Base-by-base conservation (phyloP, 2,113 vertebrate species). In the Arizona elegans region DNA sequence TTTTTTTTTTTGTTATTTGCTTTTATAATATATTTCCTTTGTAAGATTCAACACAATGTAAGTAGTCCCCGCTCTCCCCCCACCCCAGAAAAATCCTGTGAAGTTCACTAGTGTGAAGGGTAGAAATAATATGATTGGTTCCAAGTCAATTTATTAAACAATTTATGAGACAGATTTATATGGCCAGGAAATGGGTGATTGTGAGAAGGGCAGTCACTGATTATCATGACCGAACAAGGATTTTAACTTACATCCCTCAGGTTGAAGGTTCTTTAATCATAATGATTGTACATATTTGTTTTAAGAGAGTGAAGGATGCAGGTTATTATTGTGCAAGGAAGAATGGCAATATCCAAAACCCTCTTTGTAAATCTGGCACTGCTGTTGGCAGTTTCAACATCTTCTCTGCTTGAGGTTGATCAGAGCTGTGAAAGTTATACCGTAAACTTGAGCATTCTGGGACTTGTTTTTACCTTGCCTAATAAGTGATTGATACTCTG, bases 51-150 rank as follows among this genome's bases (percentile, higher is more conserved):
- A 10, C 24, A 58, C 43, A 62, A 8, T 24, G 21, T 62, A 23
- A 23, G 21, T 58, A 21, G 52, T 2, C 56, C 1, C 5, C 17
- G 8, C 47, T 8, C 19, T 0, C 12, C 29, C 2, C 6, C 2
- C 15, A 4, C 8, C 2, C 19, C 8, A 47, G 43, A 90, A 47
- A 13, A 88, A 62, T 24, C 56, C 19, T 58, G 88, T 47, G 54
- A 90, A 15, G 24, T 50, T 62, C 2, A 26, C 59, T 90, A 50
- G 23, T 7, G 3, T 47, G 24, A 90, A 29, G 13, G 55, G 88
- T 13, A 90, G 5, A 47, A 24, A 7, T 50, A 58, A 53, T n/a
- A 56, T 10, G 54, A 29, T 24, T 50, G 13, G 5, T 2, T 13
- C 23, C 23, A 62, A 43, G 15, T 65, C 43, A 54, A 29, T 65